A percentile compares a stretch with the other conserved stretches of the same genome.
Evolutionary conservation across 2,797 vertebrate genomes (phyloP).

Genomic region (Hephaestus fuliginosus): DNA sequence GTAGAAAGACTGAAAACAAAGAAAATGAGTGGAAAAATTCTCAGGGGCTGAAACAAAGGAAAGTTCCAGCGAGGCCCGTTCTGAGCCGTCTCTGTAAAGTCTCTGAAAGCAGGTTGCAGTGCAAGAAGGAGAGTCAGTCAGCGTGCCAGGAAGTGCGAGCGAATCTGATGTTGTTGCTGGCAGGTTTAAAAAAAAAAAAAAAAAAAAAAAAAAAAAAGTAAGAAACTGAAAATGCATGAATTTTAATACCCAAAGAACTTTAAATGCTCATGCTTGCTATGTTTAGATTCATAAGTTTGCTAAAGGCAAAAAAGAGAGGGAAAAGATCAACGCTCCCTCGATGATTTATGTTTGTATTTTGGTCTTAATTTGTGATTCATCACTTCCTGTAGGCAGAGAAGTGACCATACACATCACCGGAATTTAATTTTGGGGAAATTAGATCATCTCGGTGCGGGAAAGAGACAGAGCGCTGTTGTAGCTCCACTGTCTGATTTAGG

Average conservation of each 20-base stretch:
- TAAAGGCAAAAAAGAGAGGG: background rate
- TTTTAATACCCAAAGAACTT: background rate
- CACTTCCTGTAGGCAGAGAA: background rate
- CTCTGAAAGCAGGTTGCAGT: conserved; percentile 18
- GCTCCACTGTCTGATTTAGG: conserved; percentile 34
- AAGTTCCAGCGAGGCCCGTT: conserved; percentile 28
- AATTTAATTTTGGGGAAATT: conserved; percentile 21
- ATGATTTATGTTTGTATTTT: background rate
- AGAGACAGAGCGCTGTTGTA: background rate
- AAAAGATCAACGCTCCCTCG: background rate
- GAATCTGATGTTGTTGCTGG: conserved; percentile 14
- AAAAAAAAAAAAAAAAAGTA: background rate
- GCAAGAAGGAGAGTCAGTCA: background rate
- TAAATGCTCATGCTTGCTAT: background rate
- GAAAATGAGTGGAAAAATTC: conserved; percentile 26
- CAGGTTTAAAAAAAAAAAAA: background rate
- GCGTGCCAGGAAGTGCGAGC: background rate
- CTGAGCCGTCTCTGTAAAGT: conserved; percentile 15
- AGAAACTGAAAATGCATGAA: background rate
- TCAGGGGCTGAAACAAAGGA: conserved; percentile 56
- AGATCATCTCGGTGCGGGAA: background rate
- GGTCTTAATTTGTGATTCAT: conserved; percentile 20
- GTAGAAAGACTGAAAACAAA: conserved; percentile 46
- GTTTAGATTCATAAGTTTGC: background rate
- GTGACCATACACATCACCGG: conserved; percentile 10